Conservation (phyloP, 2,797 vertebrate genomes). For the Pantherophis alleghaniensis region DNA sequence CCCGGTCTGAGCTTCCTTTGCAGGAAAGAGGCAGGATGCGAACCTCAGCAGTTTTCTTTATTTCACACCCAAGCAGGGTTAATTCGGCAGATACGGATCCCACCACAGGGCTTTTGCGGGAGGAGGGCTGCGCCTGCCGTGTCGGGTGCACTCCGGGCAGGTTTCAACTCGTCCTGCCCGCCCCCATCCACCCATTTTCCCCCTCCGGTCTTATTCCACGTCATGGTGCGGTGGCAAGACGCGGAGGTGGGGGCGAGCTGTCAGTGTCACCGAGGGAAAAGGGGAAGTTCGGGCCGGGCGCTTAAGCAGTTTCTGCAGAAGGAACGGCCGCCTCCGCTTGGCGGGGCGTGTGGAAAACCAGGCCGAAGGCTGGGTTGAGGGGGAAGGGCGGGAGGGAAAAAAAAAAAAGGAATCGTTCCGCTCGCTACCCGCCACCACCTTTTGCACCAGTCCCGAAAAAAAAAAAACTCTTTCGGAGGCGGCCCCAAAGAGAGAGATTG, state of each 20-base stretch:
- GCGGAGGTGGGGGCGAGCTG: not conserved
- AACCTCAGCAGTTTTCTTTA: not conserved
- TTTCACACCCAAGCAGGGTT: not conserved
- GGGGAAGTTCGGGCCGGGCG: not conserved
- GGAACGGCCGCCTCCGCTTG: not conserved
- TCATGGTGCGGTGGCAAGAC: not conserved
- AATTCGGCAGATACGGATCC: not conserved
- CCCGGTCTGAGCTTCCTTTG: not conserved
- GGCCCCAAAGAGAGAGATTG: not conserved
- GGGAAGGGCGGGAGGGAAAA: not conserved
- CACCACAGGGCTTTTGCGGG: not conserved
- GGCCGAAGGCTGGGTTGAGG: not conserved
- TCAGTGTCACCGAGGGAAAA: not conserved
- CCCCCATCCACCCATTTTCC: no score
- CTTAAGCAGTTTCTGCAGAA: not conserved
- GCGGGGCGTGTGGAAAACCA: conserved; percentile 43
- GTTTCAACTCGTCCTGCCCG: not conserved
- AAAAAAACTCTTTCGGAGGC: not conserved
- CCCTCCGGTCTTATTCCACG: not conserved
- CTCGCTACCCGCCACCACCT: not conserved
- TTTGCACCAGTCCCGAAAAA: conserved; percentile 11
- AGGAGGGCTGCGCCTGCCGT: not conserved
- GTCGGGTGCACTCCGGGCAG: not conserved
- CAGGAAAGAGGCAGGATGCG: not conserved
- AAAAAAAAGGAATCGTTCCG: not conserved